Conservation (phyloP, 2,113 vertebrate genomes). For the Prionailurus viverrinus region DNA sequence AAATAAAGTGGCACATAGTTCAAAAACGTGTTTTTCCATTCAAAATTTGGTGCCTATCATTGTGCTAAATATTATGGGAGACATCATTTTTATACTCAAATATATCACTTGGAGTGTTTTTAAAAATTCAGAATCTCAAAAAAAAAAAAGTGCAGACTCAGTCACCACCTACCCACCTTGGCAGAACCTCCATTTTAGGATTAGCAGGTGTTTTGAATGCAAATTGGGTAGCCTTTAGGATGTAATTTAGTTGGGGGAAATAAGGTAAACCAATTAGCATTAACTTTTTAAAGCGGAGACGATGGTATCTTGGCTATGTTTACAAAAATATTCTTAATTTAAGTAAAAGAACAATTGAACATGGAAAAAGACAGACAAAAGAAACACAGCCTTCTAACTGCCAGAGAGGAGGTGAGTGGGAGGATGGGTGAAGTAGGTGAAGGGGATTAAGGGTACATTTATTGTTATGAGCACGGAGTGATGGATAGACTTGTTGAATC, state of each 20-base stretch:
- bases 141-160: not conserved
- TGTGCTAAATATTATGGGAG: not conserved
- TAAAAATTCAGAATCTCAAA: not conserved
- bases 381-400: not conserved
- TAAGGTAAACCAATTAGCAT: not conserved
- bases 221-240: not conserved
- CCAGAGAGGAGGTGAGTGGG: not conserved
- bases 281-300: not conserved
- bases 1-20: not conserved
- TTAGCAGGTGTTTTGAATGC: not conserved
- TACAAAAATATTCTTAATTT: not conserved
- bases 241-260: not conserved
- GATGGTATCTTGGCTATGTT: not conserved
- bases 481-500: not conserved
- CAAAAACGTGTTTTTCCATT: conserved; percentile 27
- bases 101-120: not conserved
- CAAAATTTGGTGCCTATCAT: not conserved
- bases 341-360: not conserved
- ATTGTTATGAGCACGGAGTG: not conserved
- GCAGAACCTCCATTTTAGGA: not conserved
- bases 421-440: not conserved
- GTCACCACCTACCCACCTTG: not conserved
- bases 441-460: not conserved
- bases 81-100: not conserved
- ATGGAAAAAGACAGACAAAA: not conserved